Percentiles rank a stretch among this genome's conserved stretches.
Conservation (phyloP, 2,888 invertebrate species). For the Agrypnus murinus region DNA sequence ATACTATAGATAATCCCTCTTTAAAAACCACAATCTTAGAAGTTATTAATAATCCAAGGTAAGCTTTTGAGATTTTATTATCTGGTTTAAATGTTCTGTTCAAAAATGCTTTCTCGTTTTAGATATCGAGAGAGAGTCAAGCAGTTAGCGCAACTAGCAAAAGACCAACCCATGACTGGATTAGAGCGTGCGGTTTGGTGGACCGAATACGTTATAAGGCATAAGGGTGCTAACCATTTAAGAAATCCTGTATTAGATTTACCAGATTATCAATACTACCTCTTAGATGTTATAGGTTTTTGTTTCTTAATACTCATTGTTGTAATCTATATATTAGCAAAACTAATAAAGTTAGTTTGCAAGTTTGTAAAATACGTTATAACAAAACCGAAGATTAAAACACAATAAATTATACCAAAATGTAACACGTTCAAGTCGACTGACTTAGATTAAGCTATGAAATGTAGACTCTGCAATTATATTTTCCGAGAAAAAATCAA, state of each 20-base stretch:
- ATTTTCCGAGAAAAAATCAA: too few species aligned
- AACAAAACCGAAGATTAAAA: too few species aligned
- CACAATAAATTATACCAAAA: too few species aligned
- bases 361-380: too few species aligned
- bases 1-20: not conserved
- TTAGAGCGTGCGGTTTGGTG: conserved; percentile 34
- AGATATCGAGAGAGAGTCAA: conserved; percentile 6
- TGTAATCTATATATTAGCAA: not conserved
- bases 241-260: conserved; percentile 12
- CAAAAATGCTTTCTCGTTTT: not conserved
- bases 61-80: too few species aligned
- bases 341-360: not conserved
- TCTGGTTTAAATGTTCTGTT: too few species aligned
- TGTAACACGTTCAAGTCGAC: too few species aligned
- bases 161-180: conserved; percentile 23
- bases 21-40: not conserved
- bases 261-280: conserved; percentile 21
- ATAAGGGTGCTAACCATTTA: conserved; percentile 19
- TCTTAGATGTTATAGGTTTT: conserved; percentile 27
- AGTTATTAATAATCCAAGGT: not conserved
- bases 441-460: too few species aligned
- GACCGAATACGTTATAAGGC: conserved; percentile 33
- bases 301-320: not conserved
- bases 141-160: not conserved
- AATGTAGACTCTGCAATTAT: too few species aligned